These are phyloP conservation scores for Cantharis flavilabris DNA, from an alignment of 2,888 invertebrate genomes.

Conservation along the genomic window DNA sequence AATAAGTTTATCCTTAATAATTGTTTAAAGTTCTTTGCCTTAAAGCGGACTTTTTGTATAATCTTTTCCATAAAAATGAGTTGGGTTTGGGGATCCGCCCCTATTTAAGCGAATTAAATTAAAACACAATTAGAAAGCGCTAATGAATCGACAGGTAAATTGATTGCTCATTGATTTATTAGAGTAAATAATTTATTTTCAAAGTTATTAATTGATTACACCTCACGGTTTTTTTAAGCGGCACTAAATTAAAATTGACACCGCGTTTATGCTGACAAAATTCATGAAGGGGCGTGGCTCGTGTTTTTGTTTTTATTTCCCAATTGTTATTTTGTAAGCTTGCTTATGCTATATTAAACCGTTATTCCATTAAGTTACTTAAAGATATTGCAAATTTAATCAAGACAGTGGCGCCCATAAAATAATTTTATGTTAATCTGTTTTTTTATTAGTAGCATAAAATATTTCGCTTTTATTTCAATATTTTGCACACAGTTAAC, in stretches of 20 bases:
- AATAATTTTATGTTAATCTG: constrained; percentile 4
- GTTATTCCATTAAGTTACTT: neutral
- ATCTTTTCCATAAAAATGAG: no score
- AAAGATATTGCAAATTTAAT: neutral
- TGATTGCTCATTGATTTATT: neutral
- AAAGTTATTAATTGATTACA: neutral
- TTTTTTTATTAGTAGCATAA: neutral
- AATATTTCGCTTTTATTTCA: constrained; percentile 1
- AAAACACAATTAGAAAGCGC: neutral
- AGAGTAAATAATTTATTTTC: neutral
- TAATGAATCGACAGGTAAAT: neutral
- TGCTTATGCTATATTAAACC: neutral
- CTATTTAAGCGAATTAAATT: neutral
- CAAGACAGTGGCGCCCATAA: constrained; percentile 4
- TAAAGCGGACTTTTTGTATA: no score
- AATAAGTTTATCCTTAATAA: no score
- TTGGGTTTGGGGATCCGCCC: no score
- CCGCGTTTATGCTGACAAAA: neutral
- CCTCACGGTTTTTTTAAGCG: neutral
- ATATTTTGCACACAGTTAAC: constrained; percentile 5
- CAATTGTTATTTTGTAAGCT: neutral
- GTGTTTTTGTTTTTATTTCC: no score
- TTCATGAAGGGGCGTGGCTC: neutral
- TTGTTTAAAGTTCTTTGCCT: no score
- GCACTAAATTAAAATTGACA: neutral